Evolutionary conservation across 2,888 invertebrate genomes (phyloP).

Genomic region (Zaprionus obscuricornis): DNA sequence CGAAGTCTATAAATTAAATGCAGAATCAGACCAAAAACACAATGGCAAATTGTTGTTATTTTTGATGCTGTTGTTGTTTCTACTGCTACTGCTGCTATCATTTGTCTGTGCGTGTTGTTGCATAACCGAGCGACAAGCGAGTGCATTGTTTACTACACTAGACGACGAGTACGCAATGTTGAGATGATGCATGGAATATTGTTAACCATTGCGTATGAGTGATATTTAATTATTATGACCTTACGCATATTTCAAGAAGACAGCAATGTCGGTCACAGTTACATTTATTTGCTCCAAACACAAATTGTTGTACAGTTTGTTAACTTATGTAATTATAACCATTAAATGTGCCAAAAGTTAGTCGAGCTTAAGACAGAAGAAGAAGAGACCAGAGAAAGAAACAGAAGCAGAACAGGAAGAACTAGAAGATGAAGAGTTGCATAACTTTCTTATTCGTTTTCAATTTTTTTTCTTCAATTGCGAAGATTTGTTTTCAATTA

Average conservation of each 20-base stretch:
- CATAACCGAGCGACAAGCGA: constrained; percentile 55
- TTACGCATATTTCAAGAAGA: constrained; percentile 43
- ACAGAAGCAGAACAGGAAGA: too few species aligned
- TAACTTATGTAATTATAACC: constrained; percentile 59
- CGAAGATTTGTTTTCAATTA: constrained; percentile 45
- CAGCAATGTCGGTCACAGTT: constrained; percentile 24
- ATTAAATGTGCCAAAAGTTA: constrained; percentile 41
- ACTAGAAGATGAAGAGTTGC: too few species aligned
- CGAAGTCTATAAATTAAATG: constrained; percentile 62
- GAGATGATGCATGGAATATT: constrained; percentile 40
- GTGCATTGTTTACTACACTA: constrained; percentile 55
- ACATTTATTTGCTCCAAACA: constrained; percentile 42
- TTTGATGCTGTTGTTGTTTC: constrained; percentile 22
- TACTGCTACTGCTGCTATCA: constrained; percentile 37
- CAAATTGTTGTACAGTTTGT: constrained; percentile 38
- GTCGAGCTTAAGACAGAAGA: too few species aligned
- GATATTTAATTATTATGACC: constrained; percentile 67
- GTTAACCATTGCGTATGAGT: constrained; percentile 66
- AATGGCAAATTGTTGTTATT: constrained; percentile 53
- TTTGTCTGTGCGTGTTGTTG: constrained; percentile 65
- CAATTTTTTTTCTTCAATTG: too few species aligned
- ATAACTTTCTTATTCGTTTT: constrained; percentile 39
- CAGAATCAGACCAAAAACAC: constrained; percentile 46
- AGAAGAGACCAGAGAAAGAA: too few species aligned
- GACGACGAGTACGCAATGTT: constrained; percentile 5